A percentile compares a stretch with the other conserved stretches of the same genome.
Evolutionary conservation across 2,888 invertebrate genomes (phyloP).

Genomic region (Tenthredo amoena): DNA sequence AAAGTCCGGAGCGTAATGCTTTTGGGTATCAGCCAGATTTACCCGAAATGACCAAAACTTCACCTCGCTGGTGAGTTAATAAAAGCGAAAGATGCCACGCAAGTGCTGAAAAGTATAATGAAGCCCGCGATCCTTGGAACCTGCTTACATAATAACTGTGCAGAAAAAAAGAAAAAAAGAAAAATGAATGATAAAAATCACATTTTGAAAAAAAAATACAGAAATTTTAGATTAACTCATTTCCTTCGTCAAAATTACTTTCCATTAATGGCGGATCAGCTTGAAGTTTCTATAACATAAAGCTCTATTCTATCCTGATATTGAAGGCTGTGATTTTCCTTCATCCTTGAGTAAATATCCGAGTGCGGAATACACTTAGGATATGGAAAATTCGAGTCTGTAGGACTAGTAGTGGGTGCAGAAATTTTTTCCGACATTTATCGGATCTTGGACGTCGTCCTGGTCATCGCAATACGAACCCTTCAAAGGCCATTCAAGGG

Average conservation of each 20-base stretch:
- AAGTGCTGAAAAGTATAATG: conserved; percentile 17
- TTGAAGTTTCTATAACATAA: neutral
- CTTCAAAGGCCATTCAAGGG: conserved; percentile 14
- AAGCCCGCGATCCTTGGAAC: conserved; percentile 14
- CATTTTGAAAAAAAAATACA: neutral
- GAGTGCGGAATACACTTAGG: neutral
- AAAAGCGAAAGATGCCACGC: neutral
- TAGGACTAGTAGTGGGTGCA: neutral
- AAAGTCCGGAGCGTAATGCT: neutral
- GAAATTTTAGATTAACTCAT: neutral
- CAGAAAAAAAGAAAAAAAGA: neutral
- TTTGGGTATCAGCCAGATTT: conserved; percentile 3
- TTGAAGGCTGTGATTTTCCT: neutral
- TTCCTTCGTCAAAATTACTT: neutral
- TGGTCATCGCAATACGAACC: conserved; percentile 28
- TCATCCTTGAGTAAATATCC: neutral
- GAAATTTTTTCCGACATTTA: neutral
- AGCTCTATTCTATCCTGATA: neutral
- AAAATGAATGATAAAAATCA: neutral
- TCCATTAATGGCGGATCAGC: neutral
- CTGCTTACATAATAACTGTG: neutral
- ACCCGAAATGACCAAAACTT: conserved; percentile 22
- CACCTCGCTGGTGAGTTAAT: neutral
- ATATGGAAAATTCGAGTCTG: neutral
- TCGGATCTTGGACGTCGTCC: neutral